Evolutionary conservation across 1,140 invertebrate genomes (phyloP).

Genomic region (Diabrotica virgifera): DNA sequence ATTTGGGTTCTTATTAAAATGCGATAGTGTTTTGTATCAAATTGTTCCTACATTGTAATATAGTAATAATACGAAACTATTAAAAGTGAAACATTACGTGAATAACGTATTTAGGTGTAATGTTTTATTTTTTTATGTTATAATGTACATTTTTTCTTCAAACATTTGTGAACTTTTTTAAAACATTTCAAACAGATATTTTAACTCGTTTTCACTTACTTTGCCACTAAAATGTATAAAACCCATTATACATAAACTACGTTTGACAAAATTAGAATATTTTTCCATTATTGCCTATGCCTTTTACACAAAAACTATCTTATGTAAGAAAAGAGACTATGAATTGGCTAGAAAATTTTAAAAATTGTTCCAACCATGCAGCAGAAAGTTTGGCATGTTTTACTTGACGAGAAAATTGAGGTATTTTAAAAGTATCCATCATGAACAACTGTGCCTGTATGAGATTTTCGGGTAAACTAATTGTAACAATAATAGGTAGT

Average conservation of each 20-base stretch:
- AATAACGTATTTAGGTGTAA: constrained; percentile 11
- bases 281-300: too few species aligned
- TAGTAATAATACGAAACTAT: constrained; percentile 9
- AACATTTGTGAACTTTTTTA: constrained; percentile 11
- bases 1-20: constrained; percentile 21
- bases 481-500: too few species aligned
- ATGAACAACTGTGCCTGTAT: too few species aligned
- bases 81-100: constrained; percentile 12
- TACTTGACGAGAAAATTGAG: too few species aligned
- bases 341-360: too few species aligned
- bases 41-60: constrained; percentile 34
- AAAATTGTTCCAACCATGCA: too few species aligned
- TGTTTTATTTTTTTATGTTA: constrained; percentile 18
- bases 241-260: not conserved
- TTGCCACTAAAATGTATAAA: constrained; percentile 1
- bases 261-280: too few species aligned
- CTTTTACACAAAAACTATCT: too few species aligned
- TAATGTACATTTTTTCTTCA: constrained; percentile 16
- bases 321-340: too few species aligned
- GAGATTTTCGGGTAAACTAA: too few species aligned
- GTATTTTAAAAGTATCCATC: too few species aligned
- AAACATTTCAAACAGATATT: constrained; percentile 17
- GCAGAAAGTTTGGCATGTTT: too few species aligned
- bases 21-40: constrained; percentile 27
- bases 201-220: constrained; percentile 15